These are phyloP conservation scores for Pempheris klunzingeri DNA, from an alignment of 2,797 vertebrate genomes.

Conservation along the genomic window DNA sequence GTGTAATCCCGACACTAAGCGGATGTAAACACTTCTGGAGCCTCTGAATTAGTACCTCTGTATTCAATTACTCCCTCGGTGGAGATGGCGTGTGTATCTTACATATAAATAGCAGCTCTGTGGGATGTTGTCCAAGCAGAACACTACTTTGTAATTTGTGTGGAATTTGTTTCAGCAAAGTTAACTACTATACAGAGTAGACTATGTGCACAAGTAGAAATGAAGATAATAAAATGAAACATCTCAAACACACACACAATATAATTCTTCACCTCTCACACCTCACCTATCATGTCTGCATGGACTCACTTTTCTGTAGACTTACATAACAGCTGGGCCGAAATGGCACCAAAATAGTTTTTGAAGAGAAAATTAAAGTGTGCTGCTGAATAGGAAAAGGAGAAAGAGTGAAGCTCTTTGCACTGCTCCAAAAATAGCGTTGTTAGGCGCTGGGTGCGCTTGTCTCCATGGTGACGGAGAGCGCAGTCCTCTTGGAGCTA, in stretches of 20 bases:
- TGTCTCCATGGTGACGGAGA: slow-evolving; percentile 88
- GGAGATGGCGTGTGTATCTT: slow-evolving; percentile 47
- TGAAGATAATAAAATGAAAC: slow-evolving; percentile 8
- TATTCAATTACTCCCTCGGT: slow-evolving; percentile 72
- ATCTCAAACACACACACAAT: background rate
- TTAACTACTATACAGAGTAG: slow-evolving; percentile 13
- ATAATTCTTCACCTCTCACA: slow-evolving; percentile 15
- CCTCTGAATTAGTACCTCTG: slow-evolving; percentile 63
- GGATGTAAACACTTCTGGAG: slow-evolving; percentile 62
- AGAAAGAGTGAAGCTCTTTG: slow-evolving; percentile 83
- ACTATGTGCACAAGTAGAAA: slow-evolving; percentile 9
- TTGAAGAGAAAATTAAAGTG: slow-evolving; percentile 79
- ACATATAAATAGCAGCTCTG: slow-evolving; percentile 50
- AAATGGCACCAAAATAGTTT: slow-evolving; percentile 68
- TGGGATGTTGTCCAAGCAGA: slow-evolving; percentile 35
- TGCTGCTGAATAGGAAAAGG: slow-evolving; percentile 76
- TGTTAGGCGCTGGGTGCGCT: slow-evolving; percentile 87
- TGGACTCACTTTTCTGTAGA: slow-evolving; percentile 40
- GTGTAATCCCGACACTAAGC: slow-evolving; percentile 64
- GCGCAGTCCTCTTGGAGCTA: slow-evolving; percentile 82
- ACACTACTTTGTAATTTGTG: slow-evolving; percentile 35
- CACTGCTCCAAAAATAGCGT: slow-evolving; percentile 87
- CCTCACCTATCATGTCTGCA: slow-evolving; percentile 29
- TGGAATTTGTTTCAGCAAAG: slow-evolving; percentile 33
- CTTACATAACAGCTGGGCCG: slow-evolving; percentile 74